Evolutionary conservation across 1,140 invertebrate genomes (phyloP).

Genomic region (Lutraria rhynchaena): DNA sequence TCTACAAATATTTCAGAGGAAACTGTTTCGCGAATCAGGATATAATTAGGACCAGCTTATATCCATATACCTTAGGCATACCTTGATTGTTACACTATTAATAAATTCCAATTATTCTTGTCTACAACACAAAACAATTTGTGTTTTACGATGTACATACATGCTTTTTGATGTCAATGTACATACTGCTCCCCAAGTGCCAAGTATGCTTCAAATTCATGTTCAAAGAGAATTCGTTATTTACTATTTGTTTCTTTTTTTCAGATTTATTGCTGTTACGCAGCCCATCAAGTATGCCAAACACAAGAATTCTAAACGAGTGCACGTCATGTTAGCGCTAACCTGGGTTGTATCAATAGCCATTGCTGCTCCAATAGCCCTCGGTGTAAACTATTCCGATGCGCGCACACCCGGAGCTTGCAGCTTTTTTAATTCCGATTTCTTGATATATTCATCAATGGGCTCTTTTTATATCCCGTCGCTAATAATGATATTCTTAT

Average conservation of each 20-base stretch:
- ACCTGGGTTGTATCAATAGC: constrained; percentile 98
- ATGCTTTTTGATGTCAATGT: too few species aligned
- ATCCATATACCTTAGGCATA: too few species aligned
- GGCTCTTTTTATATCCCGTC: constrained; percentile 99
- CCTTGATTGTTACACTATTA: too few species aligned
- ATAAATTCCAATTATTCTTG: too few species aligned
- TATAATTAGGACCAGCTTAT: too few species aligned
- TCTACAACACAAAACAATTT: too few species aligned
- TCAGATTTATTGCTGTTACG: constrained; percentile 99
- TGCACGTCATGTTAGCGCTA: constrained; percentile 96
- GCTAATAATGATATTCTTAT: constrained; percentile 99
- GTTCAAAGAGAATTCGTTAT: too few species aligned
- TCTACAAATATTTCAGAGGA: too few species aligned
- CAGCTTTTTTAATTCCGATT: constrained; percentile 98
- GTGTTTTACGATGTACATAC: too few species aligned
- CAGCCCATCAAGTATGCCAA: constrained; percentile 99
- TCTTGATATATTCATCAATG: constrained; percentile 98
- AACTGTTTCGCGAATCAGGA: too few species aligned
- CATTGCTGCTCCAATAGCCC: constrained; percentile 98
- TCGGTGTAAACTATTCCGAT: constrained; percentile 91
- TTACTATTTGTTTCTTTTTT: constrained; percentile 69
- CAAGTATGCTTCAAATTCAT: too few species aligned
- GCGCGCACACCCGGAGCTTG: constrained; percentile 84
- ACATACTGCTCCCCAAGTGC: too few species aligned
- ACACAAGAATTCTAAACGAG: constrained; percentile 97